Evolutionary conservation across 2,797 vertebrate genomes (phyloP).

Genomic region (Botia almorhae): DNA sequence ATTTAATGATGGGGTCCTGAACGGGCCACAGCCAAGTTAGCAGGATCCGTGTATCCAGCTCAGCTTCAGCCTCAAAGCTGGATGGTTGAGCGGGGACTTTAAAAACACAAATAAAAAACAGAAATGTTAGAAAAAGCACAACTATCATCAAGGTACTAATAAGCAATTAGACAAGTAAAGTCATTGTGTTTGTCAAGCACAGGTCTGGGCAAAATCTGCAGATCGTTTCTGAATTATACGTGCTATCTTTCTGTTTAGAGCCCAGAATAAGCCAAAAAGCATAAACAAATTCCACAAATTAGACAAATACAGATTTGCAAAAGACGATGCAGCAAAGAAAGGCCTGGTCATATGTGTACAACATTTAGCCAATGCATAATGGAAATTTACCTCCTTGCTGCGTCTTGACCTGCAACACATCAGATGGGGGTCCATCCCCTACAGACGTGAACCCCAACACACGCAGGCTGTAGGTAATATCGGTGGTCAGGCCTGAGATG

Average conservation of each 20-base stretch:
- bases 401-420: conserved; percentile 91
- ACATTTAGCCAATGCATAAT: background rate
- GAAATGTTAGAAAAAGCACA: background rate
- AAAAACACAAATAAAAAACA: conserved; percentile 12
- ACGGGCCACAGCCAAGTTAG: conserved; percentile 90
- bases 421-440: conserved; percentile 90
- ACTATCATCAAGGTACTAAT: background rate
- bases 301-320: background rate
- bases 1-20: conserved; percentile 86
- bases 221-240: background rate
- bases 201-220: background rate
- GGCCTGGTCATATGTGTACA: background rate
- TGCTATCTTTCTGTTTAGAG: background rate
- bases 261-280: background rate
- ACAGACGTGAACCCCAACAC: conserved; percentile 92
- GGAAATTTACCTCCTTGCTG: conserved; percentile 88
- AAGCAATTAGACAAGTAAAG: background rate
- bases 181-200: background rate
- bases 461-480: conserved; percentile 90
- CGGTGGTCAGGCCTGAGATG: conserved; percentile 85
- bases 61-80: conserved; percentile 89
- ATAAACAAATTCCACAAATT: background rate
- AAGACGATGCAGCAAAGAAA: background rate
- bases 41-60: conserved; percentile 90
- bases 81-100: conserved; percentile 90